Percentiles rank a stretch among this genome's conserved stretches.
Conservation (phyloP, 2,888 invertebrate species). For the Gymnocheta viridis region DNA sequence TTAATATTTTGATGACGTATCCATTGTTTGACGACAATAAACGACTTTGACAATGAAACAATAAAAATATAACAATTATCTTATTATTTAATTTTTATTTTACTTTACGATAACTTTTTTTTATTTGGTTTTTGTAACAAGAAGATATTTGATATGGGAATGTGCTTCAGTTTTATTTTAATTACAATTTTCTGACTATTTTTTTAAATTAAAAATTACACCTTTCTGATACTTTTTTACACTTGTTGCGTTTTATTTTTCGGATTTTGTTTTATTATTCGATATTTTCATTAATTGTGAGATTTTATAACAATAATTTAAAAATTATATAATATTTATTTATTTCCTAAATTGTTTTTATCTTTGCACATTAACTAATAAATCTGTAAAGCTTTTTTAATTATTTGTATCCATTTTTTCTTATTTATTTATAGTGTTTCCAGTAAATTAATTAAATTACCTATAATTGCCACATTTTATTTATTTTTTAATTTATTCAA, state of each 20-base stretch:
- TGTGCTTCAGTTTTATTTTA: slow-evolving; percentile 15
- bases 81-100: slow-evolving; percentile 18
- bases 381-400: slow-evolving; percentile 53
- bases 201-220: not conserved
- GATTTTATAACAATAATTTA: not conserved
- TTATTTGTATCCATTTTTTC: slow-evolving; percentile 16
- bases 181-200: slow-evolving; percentile 12
- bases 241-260: slow-evolving; percentile 1
- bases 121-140: not conserved
- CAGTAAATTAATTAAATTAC: slow-evolving; percentile 32
- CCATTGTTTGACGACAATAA: slow-evolving; percentile 63
- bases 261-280: not conserved
- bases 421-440: slow-evolving; percentile 4
- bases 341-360: not conserved
- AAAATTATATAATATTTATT: no score
- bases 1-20: slow-evolving; percentile 70
- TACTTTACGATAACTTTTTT: not conserved
- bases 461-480: slow-evolving; percentile 36
- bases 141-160: slow-evolving; percentile 40
- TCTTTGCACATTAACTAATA: not conserved
- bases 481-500: not conserved
- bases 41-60: slow-evolving; percentile 75
- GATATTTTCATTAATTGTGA: not conserved
- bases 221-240: not conserved
- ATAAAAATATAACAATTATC: slow-evolving; percentile 49